phyloP scores from a whole-genome alignment of 2,113 vertebrate species.

The Pithys albifrons region DNA sequence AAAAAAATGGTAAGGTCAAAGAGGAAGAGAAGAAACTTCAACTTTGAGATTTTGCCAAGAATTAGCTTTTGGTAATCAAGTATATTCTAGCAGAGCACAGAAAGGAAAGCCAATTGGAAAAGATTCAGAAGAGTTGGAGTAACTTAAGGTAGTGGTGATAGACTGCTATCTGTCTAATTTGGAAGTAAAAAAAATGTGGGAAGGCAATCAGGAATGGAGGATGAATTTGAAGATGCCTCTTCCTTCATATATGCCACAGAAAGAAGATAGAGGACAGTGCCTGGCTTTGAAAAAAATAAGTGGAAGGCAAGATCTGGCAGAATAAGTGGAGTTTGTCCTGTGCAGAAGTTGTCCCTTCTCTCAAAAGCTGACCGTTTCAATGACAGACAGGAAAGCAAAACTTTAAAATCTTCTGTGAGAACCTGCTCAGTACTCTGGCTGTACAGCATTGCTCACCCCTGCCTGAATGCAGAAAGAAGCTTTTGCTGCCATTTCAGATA shows the following conservation, averaged over 20 bases:
- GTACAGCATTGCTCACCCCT: neutral
- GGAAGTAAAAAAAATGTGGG: neutral
- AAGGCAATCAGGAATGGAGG: neutral
- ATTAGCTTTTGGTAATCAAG: conserved; percentile 7
- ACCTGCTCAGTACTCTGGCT: neutral
- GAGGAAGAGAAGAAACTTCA: neutral
- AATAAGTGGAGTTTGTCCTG: neutral
- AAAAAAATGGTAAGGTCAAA: neutral
- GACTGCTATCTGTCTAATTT: neutral
- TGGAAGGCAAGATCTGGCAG: neutral
- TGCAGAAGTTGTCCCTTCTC: neutral
- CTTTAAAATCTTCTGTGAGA: neutral
- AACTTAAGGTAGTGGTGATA: neutral
- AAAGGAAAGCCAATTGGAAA: conserved; percentile 7
- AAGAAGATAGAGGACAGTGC: neutral
- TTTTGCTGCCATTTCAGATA: neutral
- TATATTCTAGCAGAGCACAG: neutral
- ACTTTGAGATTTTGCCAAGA: conserved; percentile 16
- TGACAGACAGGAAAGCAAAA: neutral
- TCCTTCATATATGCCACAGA: neutral
- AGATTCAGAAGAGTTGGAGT: conserved; percentile 2
- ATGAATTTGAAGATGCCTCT: neutral
- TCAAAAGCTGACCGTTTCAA: neutral
- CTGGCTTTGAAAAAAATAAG: neutral
- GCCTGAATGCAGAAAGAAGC: neutral